Percentiles rank a stretch among this genome's conserved stretches.
These are phyloP conservation scores for Ormyrus labotus DNA, from an alignment of 2,888 invertebrate genomes.

Conservation along the genomic window DNA sequence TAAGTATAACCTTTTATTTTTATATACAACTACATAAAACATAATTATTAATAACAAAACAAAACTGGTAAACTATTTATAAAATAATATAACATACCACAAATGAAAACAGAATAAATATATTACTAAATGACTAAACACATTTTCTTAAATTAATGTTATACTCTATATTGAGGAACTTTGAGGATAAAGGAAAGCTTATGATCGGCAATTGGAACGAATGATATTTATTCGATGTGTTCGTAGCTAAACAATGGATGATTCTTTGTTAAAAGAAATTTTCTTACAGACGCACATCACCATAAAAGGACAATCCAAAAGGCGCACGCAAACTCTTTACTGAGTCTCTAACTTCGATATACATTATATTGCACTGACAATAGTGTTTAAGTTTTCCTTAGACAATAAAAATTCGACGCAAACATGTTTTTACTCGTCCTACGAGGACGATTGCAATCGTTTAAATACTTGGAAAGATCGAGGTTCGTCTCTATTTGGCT, in stretches of 20 bases:
- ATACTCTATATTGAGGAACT: background rate
- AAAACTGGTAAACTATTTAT: too few species aligned
- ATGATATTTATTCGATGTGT: slow-evolving; percentile 71
- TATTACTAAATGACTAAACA: too few species aligned
- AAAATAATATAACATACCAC: too few species aligned
- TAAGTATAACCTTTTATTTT: slow-evolving; percentile 31
- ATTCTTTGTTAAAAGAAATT: slow-evolving; percentile 55
- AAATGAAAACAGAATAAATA: too few species aligned
- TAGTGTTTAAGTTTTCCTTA: slow-evolving; percentile 36
- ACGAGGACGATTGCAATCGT: slow-evolving; percentile 24
- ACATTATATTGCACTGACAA: slow-evolving; percentile 49
- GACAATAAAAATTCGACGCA: slow-evolving; percentile 36
- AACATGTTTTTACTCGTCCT: background rate
- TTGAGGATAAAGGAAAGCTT: slow-evolving; percentile 31
- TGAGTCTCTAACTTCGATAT: slow-evolving; percentile 32
- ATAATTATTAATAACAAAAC: slow-evolving; percentile 16
- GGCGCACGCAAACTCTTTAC: slow-evolving; percentile 2
- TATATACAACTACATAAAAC: slow-evolving; percentile 37
- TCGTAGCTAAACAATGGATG: slow-evolving; percentile 68
- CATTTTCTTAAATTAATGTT: too few species aligned
- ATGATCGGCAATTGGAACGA: slow-evolving; percentile 65
- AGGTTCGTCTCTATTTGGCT: slow-evolving; percentile 53
- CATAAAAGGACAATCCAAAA: slow-evolving; percentile 23
- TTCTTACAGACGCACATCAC: slow-evolving; percentile 35
- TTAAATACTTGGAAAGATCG: slow-evolving; percentile 42